Conservation (phyloP, 2,797 vertebrate genomes). For the Gambelia wislizenii region DNA sequence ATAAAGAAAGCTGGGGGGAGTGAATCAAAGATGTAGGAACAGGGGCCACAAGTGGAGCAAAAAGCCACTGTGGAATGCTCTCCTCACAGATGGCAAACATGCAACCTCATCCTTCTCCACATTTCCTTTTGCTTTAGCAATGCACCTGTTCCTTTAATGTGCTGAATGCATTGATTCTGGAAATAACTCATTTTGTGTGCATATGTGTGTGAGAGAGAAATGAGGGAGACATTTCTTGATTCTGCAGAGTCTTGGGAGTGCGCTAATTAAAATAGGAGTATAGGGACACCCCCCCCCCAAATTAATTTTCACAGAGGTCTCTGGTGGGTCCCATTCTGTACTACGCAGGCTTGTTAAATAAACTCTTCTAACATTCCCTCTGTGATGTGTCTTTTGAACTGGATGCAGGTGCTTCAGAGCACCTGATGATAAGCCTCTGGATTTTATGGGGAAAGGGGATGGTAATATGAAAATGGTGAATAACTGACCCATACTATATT, state of each 20-base stretch:
- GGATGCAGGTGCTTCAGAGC: slow-evolving; percentile 8
- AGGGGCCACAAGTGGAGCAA: neutral
- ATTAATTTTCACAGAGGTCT: slow-evolving; percentile 31
- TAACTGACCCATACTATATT: neutral
- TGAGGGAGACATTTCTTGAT: neutral
- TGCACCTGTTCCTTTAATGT: neutral
- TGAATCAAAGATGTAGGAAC: neutral
- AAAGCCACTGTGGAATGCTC: neutral
- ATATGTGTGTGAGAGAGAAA: neutral
- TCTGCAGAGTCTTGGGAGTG: neutral
- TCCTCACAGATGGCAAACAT: neutral
- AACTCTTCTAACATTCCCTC: slow-evolving; percentile 16
- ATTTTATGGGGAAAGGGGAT: neutral
- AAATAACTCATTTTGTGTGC: neutral
- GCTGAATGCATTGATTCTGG: neutral
- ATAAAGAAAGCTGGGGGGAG: neutral
- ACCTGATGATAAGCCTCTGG: neutral
- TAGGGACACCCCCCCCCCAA: slow-evolving; percentile 5
- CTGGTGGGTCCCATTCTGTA: neutral
- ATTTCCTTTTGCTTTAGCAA: neutral
- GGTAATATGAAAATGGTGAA: neutral
- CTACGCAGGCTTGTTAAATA: slow-evolving; percentile 15
- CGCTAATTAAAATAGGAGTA: slow-evolving; percentile 26
- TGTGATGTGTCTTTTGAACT: slow-evolving; percentile 1
- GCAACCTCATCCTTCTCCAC: neutral